phyloP scores from a whole-genome alignment of 2,888 invertebrate species.

The Torymus tubicola region DNA sequence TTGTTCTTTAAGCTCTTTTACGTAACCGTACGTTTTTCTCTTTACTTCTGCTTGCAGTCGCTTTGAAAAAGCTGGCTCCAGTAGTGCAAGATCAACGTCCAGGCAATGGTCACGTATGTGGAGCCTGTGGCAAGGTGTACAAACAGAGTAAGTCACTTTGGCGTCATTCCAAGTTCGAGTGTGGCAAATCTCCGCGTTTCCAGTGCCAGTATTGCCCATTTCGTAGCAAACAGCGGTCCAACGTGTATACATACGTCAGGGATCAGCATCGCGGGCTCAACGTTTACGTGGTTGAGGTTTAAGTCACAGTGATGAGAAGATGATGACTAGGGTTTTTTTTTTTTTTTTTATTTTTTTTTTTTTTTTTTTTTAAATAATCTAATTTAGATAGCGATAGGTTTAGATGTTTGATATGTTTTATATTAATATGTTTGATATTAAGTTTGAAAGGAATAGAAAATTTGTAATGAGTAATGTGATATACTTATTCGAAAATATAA shows the following conservation, averaged over 20 bases:
- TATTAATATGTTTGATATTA: too few species aligned
- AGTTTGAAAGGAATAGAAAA: too few species aligned
- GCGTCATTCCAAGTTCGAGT: slow-evolving; percentile 74
- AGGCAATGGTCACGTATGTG: slow-evolving; percentile 61
- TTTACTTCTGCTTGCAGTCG: slow-evolving; percentile 49
- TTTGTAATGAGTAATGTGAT: too few species aligned
- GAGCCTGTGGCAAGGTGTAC: slow-evolving; percentile 70
- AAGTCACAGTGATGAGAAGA: too few species aligned
- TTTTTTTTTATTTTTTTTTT: too few species aligned
- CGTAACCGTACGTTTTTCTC: slow-evolving; percentile 46
- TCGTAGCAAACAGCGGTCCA: slow-evolving; percentile 66
- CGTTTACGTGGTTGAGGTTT: slow-evolving; percentile 59
- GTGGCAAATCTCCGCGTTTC: slow-evolving; percentile 72
- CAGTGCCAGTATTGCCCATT: slow-evolving; percentile 74
- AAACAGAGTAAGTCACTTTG: slow-evolving; percentile 69
- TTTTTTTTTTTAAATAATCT: too few species aligned
- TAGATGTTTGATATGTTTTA: too few species aligned
- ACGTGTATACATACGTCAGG: slow-evolving; percentile 69
- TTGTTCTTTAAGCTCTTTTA: slow-evolving; percentile 1
- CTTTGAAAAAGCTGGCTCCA: not conserved
- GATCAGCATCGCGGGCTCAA: slow-evolving; percentile 63
- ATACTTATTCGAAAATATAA: too few species aligned
- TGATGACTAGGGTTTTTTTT: too few species aligned
- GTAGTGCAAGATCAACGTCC: not conserved
- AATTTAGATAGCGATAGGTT: too few species aligned